Conservation (phyloP, 2,797 vertebrate species). For the Lepus townsendii region DNA sequence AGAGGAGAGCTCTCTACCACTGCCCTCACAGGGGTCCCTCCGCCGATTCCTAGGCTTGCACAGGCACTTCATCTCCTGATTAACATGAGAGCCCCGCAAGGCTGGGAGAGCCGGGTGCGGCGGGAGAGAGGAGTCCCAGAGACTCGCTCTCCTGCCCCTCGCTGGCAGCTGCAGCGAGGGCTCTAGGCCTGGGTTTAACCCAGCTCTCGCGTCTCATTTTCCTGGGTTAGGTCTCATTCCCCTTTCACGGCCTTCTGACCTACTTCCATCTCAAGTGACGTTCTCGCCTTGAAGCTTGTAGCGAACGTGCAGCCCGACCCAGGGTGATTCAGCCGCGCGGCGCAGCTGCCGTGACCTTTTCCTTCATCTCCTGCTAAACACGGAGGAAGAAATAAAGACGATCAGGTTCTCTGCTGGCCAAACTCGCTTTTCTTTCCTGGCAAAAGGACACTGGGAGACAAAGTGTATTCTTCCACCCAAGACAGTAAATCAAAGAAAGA, state of each 20-base stretch:
- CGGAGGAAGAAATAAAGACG: constrained; percentile 51
- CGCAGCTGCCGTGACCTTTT: constrained; percentile 45
- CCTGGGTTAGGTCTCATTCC: constrained; percentile 57
- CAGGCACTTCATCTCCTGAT: constrained; percentile 58
- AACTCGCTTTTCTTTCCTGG: constrained; percentile 79
- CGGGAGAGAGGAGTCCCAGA: not conserved
- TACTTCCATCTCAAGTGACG: constrained; percentile 61
- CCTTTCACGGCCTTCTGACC: constrained; percentile 64
- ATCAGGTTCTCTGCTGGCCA: constrained; percentile 70
- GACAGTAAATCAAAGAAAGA: constrained; percentile 83
- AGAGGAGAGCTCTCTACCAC: constrained; percentile 59
- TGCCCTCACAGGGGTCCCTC: constrained; percentile 46
- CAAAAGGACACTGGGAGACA: constrained; percentile 68
- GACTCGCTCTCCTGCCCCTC: not conserved
- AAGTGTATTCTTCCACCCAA: constrained; percentile 78
- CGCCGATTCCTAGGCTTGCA: constrained; percentile 56
- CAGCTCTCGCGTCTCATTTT: constrained; percentile 52
- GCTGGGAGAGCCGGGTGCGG: not conserved
- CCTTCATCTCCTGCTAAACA: constrained; percentile 64
- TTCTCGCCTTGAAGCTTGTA: constrained; percentile 41
- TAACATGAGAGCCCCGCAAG: constrained; percentile 41
- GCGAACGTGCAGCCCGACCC: not conserved
- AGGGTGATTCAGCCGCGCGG: not conserved
- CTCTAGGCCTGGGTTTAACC: constrained; percentile 32
- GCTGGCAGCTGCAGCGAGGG: not conserved